Base-by-base conservation (phyloP, 2,888 invertebrate species). In the Protodeltote pygarga region DNA sequence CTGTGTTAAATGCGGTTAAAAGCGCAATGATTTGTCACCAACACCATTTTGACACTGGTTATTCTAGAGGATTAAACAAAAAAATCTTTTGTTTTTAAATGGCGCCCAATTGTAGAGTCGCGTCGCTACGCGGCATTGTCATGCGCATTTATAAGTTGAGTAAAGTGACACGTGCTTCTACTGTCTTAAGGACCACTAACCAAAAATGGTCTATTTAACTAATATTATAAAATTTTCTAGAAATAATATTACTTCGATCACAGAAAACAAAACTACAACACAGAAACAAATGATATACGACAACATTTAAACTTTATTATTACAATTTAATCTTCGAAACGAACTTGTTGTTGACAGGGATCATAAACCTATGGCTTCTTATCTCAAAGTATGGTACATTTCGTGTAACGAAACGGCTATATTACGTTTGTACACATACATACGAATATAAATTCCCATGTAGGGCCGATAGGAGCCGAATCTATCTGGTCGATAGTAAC, bases 401-500 rank as follows among this genome's bases (percentile, higher is more conserved):
- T 57, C 58, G 49, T 45, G 59, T 55, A 55, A 62, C 63, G 60
- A 63, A 61, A 63, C 52, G 59, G 48, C 59, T 63, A 60, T 65
- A 60, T 55, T 60, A 55, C 54, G 50, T 48, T 45, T 45, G 61
- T 50, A 51, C 58, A 58, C 64, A 54, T 70, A 61, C 72, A 65
- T 57, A 69, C 46, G 50, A 52, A 67, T 75, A 80, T 79, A 79
- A 78, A 82, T 85, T 87, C 87, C 84, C 87, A 87, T 84, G 76
- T 71, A 76, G 64, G 62, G 58, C 58, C 68, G 87, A 89, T 87
- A 86, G 79, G 69, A 69, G 60, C 53, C 66, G 79, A 81, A 84
- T 85, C 83, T 85, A 86, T 83, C 81, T 76, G 76, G 40, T 60
- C 76, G 79, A 81, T 84, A 84, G 79, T 73, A 76, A 82, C 86